Percentiles rank a stretch among this genome's conserved stretches.
Evolutionary conservation across 2,797 vertebrate genomes (phyloP).

Genomic region (Diglossa cyanea): DNA sequence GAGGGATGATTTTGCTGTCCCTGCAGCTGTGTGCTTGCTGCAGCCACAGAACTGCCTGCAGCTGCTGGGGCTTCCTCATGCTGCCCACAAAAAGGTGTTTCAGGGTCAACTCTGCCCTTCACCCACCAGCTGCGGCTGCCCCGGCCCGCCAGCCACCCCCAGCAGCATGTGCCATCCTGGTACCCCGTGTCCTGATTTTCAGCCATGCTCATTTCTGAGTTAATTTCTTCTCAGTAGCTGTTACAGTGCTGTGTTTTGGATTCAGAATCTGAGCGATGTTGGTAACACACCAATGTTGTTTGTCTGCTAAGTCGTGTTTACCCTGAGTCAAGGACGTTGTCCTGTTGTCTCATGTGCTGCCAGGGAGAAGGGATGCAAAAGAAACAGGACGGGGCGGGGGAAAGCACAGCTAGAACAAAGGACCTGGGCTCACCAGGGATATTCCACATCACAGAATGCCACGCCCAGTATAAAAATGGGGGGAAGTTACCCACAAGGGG

Average conservation of each 20-base stretch:
- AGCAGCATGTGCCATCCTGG: rapidly evolving
- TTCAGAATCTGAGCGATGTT: rapidly evolving
- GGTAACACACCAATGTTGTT: neutral
- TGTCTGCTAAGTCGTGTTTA: neutral
- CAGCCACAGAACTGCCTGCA: neutral
- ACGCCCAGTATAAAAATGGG: neutral
- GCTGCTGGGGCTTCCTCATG: neutral
- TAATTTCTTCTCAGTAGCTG: neutral
- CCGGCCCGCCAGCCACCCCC: rapidly evolving
- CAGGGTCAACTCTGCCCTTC: neutral
- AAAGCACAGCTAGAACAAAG: neutral
- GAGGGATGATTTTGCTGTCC: neutral
- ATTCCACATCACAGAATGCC: neutral
- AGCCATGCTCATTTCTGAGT: neutral
- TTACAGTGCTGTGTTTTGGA: neutral
- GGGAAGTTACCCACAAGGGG: neutral
- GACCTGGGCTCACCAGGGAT: neutral
- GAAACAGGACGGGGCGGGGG: neutral
- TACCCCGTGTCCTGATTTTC: neutral
- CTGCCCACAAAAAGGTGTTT: neutral
- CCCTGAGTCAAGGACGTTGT: neutral
- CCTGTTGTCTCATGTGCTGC: neutral
- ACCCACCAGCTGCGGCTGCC: rapidly evolving
- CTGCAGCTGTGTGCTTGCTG: neutral
- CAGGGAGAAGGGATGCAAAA: neutral